phyloP scores from a whole-genome alignment of 2,797 vertebrate genomes.

The Pseudomugil tenellus region DNA sequence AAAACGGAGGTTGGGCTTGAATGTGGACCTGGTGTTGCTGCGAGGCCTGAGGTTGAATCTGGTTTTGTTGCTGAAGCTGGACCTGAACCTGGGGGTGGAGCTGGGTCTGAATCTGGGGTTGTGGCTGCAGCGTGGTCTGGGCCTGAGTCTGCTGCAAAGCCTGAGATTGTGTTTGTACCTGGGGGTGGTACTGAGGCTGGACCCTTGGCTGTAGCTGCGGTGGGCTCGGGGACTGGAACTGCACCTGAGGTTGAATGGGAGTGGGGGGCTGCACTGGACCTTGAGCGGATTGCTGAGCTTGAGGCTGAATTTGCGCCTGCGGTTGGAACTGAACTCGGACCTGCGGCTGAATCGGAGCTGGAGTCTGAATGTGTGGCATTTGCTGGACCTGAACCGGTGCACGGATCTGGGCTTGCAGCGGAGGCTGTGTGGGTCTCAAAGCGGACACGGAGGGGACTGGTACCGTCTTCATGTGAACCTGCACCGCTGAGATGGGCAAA shows the following conservation, averaged over 20 bases:
- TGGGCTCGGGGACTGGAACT: constrained; percentile 61
- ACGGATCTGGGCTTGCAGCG: constrained; percentile 14
- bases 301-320: constrained; percentile 49
- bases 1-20: constrained; percentile 66
- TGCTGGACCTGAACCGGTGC: constrained; percentile 72
- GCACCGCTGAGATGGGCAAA: constrained; percentile 64
- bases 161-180: constrained; percentile 54
- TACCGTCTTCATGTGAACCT: constrained; percentile 69
- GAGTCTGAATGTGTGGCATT: constrained; percentile 61
- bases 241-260: constrained; percentile 68
- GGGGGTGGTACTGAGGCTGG: constrained; percentile 63
- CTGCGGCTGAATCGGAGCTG: constrained; percentile 64
- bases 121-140: constrained; percentile 52
- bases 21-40: constrained; percentile 54
- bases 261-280: constrained; percentile 45
- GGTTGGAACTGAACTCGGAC: constrained; percentile 68
- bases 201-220: constrained; percentile 50
- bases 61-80: constrained; percentile 54
- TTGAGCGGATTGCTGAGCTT: constrained; percentile 49
- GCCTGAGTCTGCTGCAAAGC: constrained; percentile 44
- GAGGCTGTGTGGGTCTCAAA: constrained; percentile 63
- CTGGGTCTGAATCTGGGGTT: constrained; percentile 56
- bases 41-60: constrained; percentile 45
- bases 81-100: constrained; percentile 53
- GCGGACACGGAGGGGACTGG: constrained; percentile 58